phyloP scores from a whole-genome alignment of 2,113 vertebrate species.

The Tapirus terrestris region DNA sequence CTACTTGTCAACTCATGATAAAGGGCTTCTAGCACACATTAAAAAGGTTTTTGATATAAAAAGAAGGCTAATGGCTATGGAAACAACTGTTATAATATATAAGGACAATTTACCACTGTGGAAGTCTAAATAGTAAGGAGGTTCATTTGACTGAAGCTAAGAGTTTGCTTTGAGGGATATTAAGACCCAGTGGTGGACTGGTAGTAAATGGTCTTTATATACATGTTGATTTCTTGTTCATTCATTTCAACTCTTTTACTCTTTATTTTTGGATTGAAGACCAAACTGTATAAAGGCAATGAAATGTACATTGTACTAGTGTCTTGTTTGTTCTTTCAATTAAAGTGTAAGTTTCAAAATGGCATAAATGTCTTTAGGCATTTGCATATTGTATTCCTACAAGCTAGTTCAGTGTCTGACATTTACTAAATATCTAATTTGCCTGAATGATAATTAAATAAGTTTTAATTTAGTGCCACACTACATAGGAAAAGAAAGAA shows the following conservation, averaged over 20 bases:
- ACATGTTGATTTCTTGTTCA: neutral
- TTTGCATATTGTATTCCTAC: neutral
- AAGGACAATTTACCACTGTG: neutral
- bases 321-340: neutral
- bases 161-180: neutral
- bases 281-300: neutral
- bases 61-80: neutral
- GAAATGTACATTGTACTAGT: neutral
- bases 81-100: neutral
- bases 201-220: neutral
- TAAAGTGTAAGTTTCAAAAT: neutral
- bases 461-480: neutral
- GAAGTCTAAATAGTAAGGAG: neutral
- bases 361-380: neutral
- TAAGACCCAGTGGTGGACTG: neutral
- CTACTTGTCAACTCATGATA: neutral
- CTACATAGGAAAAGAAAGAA: neutral
- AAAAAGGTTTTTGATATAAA: neutral
- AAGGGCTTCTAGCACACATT: neutral
- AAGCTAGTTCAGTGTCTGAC: neutral
- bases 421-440: neutral
- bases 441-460: neutral
- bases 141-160: neutral
- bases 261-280: neutral
- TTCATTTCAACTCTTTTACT: neutral